A percentile compares a stretch with the other conserved stretches of the same genome.
These are phyloP conservation scores for Euphydryas editha DNA, from an alignment of 2,888 invertebrate genomes.

Conservation along the genomic window DNA sequence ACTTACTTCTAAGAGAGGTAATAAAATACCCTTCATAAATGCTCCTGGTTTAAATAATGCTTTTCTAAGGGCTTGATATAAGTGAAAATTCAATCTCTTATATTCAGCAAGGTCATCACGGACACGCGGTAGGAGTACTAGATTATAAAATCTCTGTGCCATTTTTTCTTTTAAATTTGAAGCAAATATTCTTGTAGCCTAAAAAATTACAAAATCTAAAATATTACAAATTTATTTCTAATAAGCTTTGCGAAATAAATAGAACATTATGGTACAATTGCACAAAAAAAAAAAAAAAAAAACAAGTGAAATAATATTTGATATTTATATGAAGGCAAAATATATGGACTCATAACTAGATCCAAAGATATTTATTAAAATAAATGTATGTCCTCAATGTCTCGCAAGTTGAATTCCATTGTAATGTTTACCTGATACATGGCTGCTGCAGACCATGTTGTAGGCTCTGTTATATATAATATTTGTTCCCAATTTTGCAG, in stretches of 20 bases:
- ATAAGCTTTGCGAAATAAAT: background rate
- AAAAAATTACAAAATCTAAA: slow-evolving; percentile 44
- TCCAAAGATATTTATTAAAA: too few relatives aligned
- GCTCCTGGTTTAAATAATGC: slow-evolving; percentile 98
- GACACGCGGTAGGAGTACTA: slow-evolving; percentile 95
- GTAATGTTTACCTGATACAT: slow-evolving; percentile 89
- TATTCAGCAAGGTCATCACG: slow-evolving; percentile 98
- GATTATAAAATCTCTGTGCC: slow-evolving; percentile 97
- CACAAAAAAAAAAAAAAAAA: too few relatives aligned
- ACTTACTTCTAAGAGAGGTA: slow-evolving; percentile 87
- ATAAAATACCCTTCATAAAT: slow-evolving; percentile 96
- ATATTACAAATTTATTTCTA: background rate
- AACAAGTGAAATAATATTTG: too few relatives aligned
- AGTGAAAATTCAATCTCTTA: slow-evolving; percentile 97
- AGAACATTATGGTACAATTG: background rate
- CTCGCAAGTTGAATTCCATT: background rate
- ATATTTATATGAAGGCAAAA: background rate
- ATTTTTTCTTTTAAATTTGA: slow-evolving; percentile 97
- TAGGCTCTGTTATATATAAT: slow-evolving; percentile 93
- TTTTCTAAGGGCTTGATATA: slow-evolving; percentile 96
- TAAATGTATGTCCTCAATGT: background rate
- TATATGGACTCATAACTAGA: too few relatives aligned
- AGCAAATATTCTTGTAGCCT: slow-evolving; percentile 97
- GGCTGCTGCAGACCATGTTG: slow-evolving; percentile 98
- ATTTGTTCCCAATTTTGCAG: slow-evolving; percentile 97